Conservation (phyloP, 1,140 invertebrate species). For the Caenorhabditis brenneri region DNA sequence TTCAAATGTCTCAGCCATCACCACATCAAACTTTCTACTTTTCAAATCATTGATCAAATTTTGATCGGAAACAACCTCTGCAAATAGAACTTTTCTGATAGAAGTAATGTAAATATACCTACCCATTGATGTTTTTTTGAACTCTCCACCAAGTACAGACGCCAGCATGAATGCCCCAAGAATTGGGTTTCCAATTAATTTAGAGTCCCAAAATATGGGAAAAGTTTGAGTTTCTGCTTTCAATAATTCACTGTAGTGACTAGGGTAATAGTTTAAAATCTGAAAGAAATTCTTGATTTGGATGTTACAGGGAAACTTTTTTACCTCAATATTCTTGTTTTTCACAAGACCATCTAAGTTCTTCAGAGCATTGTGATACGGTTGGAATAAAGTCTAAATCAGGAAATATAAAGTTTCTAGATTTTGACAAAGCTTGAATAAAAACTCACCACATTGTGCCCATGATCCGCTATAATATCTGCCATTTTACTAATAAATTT, state of each 20-base stretch:
- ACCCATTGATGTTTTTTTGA: slow-evolving; percentile 12
- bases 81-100: neutral
- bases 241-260: neutral
- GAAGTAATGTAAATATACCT: neutral
- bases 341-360: neutral
- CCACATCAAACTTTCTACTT: neutral
- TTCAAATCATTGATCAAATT: slow-evolving; percentile 2
- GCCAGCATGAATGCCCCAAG: neutral
- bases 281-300: neutral
- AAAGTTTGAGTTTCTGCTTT: slow-evolving; percentile 1
- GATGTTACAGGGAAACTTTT: too few relatives aligned
- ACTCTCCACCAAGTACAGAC: neutral
- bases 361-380: neutral
- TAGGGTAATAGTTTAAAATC: neutral
- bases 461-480: slow-evolving; percentile 6
- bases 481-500: slow-evolving; percentile 9
- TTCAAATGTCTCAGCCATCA: slow-evolving; percentile 9
- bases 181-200: neutral
- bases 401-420: neutral
- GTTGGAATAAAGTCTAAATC: slow-evolving; percentile 21
- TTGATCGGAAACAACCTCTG: slow-evolving; percentile 17
- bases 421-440: neutral
- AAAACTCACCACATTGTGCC: neutral
- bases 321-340: neutral
- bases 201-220: neutral